Percentiles rank a stretch among this genome's conserved stretches.
phyloP scores from a whole-genome alignment of 2,888 invertebrate species.

The Scaptomyza flava region DNA sequence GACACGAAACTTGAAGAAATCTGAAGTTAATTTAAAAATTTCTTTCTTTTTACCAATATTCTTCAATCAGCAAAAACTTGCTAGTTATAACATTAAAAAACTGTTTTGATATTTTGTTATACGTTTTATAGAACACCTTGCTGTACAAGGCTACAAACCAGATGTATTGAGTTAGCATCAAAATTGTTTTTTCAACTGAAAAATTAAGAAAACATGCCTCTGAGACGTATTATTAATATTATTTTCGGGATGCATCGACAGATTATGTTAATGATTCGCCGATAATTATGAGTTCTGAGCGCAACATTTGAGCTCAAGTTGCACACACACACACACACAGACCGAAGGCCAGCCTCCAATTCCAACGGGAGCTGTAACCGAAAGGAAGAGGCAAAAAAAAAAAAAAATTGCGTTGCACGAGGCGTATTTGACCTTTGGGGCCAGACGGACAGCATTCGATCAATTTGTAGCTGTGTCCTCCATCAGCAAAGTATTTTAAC shows the following conservation, averaged over 20 bases:
- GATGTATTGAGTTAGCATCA: neutral
- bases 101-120: no score
- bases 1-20: no score
- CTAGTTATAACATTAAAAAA: no score
- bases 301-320: constrained; percentile 20
- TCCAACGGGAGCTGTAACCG: constrained; percentile 70
- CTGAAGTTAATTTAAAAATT: no score
- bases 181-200: neutral
- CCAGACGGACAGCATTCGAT: constrained; percentile 64
- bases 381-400: neutral
- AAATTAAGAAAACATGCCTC: neutral
- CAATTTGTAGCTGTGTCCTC: constrained; percentile 69
- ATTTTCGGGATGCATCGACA: constrained; percentile 56
- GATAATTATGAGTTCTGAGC: constrained; percentile 67
- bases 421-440: constrained; percentile 72
- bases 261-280: constrained; percentile 70
- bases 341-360: constrained; percentile 10
- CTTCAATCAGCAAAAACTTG: no score
- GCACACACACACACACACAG: constrained; percentile 2
- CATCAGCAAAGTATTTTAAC: constrained; percentile 66
- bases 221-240: neutral
- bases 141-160: neutral
- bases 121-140: neutral
- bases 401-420: constrained; percentile 46
- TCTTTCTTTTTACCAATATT: no score